Evolutionary conservation across 2,888 invertebrate species (phyloP).

Genomic region (Bombyx huttoni): DNA sequence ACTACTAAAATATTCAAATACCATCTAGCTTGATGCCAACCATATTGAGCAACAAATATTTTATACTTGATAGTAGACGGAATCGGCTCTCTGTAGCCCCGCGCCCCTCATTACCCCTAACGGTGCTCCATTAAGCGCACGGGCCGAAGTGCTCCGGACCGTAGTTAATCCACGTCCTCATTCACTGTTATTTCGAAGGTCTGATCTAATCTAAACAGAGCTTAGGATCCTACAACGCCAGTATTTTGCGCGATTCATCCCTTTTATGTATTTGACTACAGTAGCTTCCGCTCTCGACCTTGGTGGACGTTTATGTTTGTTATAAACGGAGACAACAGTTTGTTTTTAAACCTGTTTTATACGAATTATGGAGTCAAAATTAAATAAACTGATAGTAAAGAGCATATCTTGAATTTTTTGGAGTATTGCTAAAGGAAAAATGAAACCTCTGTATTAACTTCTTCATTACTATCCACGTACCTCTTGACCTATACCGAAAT

Average conservation of each 20-base stretch:
- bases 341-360: conserved; percentile 32
- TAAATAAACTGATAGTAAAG: neutral
- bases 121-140: conserved; percentile 67
- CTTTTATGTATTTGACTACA: conserved; percentile 67
- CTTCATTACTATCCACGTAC: too few relatives aligned
- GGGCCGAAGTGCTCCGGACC: conserved; percentile 68
- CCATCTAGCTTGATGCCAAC: neutral
- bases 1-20: neutral
- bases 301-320: conserved; percentile 53
- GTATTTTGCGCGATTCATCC: conserved; percentile 67
- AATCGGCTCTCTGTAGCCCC: conserved; percentile 32
- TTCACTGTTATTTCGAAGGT: conserved; percentile 73
- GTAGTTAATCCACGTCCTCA: conserved; percentile 73
- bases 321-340: conserved; percentile 62
- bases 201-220: conserved; percentile 73
- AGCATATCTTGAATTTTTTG: too few relatives aligned
- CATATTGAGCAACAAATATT: conserved; percentile 26
- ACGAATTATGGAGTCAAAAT: neutral
- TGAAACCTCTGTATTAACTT: too few relatives aligned
- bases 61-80: conserved; percentile 26
- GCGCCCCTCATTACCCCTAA: conserved; percentile 65
- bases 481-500: too few relatives aligned
- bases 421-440: too few relatives aligned
- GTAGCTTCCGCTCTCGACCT: conserved; percentile 41
- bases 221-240: conserved; percentile 68